These are phyloP conservation scores for Apis cerana DNA, from an alignment of 1,140 invertebrate species.

Conservation along the genomic window DNA sequence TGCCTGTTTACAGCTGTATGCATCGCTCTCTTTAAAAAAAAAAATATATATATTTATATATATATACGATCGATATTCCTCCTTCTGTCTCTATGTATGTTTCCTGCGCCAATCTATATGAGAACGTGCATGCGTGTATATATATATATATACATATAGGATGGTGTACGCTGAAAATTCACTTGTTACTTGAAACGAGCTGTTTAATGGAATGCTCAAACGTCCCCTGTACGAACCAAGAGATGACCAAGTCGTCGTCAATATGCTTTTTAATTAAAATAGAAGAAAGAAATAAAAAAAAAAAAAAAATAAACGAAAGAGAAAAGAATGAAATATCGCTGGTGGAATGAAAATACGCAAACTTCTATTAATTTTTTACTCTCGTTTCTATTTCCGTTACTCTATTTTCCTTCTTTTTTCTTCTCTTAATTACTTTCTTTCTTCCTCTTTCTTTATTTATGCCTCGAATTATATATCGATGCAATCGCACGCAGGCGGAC, in stretches of 20 bases:
- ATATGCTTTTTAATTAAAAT: neutral
- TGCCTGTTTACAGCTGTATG: conserved; percentile 65
- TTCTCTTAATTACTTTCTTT: neutral
- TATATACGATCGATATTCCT: conserved; percentile 17
- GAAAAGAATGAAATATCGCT: neutral
- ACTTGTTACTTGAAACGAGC: conserved; percentile 3
- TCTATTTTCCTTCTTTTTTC: neutral
- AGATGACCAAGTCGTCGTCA: neutral
- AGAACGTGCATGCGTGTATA: conserved; percentile 55
- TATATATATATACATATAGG: conserved; percentile 6
- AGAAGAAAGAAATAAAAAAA: neutral
- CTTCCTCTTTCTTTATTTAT: conserved; percentile 14
- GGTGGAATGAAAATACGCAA: neutral
- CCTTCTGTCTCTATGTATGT: conserved; percentile 19
- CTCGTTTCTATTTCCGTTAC: neutral
- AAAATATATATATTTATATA: neutral
- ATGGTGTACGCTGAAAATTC: conserved; percentile 32
- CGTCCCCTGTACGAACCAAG: conserved; percentile 9
- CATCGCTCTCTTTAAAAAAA: conserved; percentile 47
- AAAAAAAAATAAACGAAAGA: neutral
- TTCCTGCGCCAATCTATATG: conserved; percentile 27
- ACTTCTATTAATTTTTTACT: neutral
- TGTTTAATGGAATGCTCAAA: conserved; percentile 35
- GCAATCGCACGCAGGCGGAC: conserved; percentile 42
- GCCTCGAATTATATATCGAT: neutral